phyloP scores from a whole-genome alignment of 2,113 vertebrate genomes.

The Daubentonia madagascariensis region DNA sequence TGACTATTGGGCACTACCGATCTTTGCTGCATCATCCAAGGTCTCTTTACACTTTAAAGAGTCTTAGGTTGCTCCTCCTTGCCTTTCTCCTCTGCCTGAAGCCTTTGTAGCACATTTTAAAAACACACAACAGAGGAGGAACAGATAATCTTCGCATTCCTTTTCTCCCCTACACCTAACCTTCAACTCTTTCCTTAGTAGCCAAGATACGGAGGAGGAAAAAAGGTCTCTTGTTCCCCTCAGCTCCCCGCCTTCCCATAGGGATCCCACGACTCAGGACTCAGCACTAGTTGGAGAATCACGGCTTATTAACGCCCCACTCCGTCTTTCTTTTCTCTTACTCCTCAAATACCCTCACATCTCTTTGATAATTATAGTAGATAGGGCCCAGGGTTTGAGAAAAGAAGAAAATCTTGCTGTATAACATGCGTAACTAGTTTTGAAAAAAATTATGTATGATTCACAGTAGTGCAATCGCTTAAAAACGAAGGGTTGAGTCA shows the following conservation, averaged over 20 bases:
- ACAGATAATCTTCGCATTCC: not conserved
- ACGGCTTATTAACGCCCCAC: not conserved
- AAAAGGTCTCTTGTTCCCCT: not conserved
- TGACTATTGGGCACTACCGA: not conserved
- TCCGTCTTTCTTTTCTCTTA: not conserved
- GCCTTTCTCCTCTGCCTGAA: not conserved
- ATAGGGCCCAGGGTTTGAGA: not conserved
- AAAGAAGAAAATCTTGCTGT: not conserved
- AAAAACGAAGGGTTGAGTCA: not conserved
- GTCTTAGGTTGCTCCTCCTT: not conserved
- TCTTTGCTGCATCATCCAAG: not conserved
- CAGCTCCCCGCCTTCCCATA: not conserved
- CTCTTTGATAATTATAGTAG: not conserved
- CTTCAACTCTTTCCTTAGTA: not conserved
- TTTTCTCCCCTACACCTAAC: not conserved
- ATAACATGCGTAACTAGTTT: not conserved
- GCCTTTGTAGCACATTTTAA: not conserved
- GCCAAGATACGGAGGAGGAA: not conserved
- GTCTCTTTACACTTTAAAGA: not conserved
- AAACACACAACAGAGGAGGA: not conserved
- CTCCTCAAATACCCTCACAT: not conserved
- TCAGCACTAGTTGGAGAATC: not conserved
- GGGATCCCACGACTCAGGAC: no score
- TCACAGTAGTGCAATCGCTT: not conserved
- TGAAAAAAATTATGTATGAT: not conserved